Base-by-base conservation (phyloP, 1,140 invertebrate species). In the Bombus balteatus region DNA sequence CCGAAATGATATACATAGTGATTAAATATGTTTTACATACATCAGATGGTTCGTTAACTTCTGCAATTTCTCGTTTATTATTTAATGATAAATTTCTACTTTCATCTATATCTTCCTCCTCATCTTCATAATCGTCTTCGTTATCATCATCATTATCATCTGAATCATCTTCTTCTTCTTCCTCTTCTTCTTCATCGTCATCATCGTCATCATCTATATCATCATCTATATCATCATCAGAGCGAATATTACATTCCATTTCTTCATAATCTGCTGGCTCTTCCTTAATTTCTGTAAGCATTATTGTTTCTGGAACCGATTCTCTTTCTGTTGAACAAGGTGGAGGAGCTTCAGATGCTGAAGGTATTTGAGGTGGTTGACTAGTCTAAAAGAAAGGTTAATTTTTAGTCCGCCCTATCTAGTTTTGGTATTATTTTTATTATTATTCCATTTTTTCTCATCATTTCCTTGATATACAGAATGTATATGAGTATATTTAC, bases 211-310 rank as follows among this genome's bases (percentile, higher is more conserved):
- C 47, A 53, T 53, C 91, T 4, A 93, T 92, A 22, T 91, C 90
- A 3, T 94, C 91, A 68, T 93, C 92, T 32, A 94, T 92, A 3
- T 94, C 92, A 68, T 95, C 93, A 13, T 93, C 92, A 9, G 93
- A 89, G 13, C 62, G 76, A 66, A 91, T 87, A 34, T 87, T 86
- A 74, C 75, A 87, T 5, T 93, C 88, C 83, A 94, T 92, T 86
- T 95, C 94, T 71, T 95, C 94, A 70, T 95, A 95, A 86, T 95
- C 94, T 22, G 91, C 84, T 3, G 95, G 94, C 88, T 95, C 95
- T 82, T 95, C 92, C 87, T 95, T 95, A 2, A 95, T 95, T 70
- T 94, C 92, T 34, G 93, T 91, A 73, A 94, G 65, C 70, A 94
- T 89, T 47, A 88, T 71, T 4, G 91, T 91, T 83, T 93, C 90